Percentiles rank a stretch among this genome's conserved stretches.
phyloP scores from a whole-genome alignment of 2,888 invertebrate genomes.

The Ochropacha duplaris region DNA sequence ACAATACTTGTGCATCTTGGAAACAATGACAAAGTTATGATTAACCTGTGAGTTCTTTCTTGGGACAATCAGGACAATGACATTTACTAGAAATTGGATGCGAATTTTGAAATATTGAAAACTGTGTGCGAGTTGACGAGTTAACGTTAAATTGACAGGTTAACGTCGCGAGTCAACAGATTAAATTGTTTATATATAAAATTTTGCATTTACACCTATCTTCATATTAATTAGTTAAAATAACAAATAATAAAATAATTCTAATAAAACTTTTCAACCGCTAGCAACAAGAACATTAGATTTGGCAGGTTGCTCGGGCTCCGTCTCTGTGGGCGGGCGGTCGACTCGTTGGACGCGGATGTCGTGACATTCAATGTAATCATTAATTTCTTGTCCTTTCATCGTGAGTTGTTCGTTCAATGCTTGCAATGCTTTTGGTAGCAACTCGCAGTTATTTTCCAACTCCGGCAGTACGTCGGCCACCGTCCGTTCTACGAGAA shows the following conservation, averaged over 20 bases:
- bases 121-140: no score
- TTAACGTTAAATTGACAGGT: no score
- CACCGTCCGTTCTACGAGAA: conserved; percentile 95
- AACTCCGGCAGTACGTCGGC: conserved; percentile 95
- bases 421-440: conserved; percentile 89
- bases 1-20: no score
- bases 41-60: no score
- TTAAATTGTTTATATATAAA: no score
- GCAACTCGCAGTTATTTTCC: conserved; percentile 89
- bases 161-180: no score
- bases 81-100: no score
- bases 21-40: no score
- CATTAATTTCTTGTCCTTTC: conserved; percentile 95
- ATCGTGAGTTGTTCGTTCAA: conserved; percentile 91
- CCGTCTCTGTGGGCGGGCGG: conserved; percentile 41
- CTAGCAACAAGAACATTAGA: conserved; percentile 82
- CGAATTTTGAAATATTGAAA: no score
- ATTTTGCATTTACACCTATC: background rate
- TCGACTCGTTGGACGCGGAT: conserved; percentile 87
- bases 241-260: background rate
- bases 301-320: conserved; percentile 55
- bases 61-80: no score
- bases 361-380: conserved; percentile 95
- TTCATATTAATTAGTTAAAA: background rate
- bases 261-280: conserved; percentile 40